A percentile compares a stretch with the other conserved stretches of the same genome.
These are phyloP conservation scores for Dendroctonus valens DNA, from an alignment of 1,140 invertebrate genomes.

Conservation along the genomic window DNA sequence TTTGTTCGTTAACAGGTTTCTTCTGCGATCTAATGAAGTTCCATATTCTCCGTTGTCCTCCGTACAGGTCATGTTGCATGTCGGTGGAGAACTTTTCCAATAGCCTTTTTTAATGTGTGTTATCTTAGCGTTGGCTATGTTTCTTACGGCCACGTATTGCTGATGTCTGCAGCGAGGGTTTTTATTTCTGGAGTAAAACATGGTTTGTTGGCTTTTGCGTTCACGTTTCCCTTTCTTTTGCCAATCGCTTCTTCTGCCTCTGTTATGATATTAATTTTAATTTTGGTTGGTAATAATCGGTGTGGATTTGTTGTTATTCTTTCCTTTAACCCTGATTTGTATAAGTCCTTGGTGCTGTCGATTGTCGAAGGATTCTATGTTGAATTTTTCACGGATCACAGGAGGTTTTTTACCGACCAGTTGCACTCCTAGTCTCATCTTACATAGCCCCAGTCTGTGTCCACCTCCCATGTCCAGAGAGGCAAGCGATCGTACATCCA, in stretches of 20 bases:
- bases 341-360: neutral
- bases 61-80: no score
- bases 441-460: neutral
- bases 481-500: no score
- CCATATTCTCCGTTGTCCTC: constrained; percentile 3
- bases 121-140: no score
- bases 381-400: neutral
- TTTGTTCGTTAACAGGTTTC: neutral
- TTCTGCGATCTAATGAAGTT: constrained; percentile 9
- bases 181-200: neutral
- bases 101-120: no score
- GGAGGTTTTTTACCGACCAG: neutral
- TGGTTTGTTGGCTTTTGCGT: constrained; percentile 1
- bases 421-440: neutral
- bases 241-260: no score
- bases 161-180: no score
- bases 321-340: neutral
- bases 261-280: no score
- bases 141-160: no score
- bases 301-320: neutral
- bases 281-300: no score
- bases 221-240: neutral
- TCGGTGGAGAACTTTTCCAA: no score
- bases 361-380: no score
- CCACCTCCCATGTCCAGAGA: neutral